These are phyloP conservation scores for Subacronicta megacephala DNA, from an alignment of 2,888 invertebrate species.

Conservation along the genomic window DNA sequence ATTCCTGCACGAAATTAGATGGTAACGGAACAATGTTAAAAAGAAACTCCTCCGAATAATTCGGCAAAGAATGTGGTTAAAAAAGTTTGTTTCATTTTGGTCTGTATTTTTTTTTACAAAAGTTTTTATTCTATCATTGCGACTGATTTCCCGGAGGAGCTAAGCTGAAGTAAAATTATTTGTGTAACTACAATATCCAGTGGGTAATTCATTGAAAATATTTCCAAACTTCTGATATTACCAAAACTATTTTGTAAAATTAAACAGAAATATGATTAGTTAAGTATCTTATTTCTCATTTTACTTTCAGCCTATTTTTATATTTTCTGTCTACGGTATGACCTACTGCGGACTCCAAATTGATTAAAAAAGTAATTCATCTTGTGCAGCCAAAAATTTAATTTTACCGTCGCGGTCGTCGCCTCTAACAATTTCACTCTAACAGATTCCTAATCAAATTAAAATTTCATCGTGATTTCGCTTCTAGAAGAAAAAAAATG, in stretches of 20 bases:
- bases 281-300: slow-evolving; percentile 9
- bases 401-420: slow-evolving; percentile 58
- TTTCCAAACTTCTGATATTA: too few species aligned
- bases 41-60: slow-evolving; percentile 20
- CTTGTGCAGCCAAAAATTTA: slow-evolving; percentile 36
- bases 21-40: slow-evolving; percentile 20
- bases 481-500: slow-evolving; percentile 54
- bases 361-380: slow-evolving; percentile 40
- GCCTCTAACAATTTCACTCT: slow-evolving; percentile 60
- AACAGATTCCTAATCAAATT: slow-evolving; percentile 73
- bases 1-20: slow-evolving; percentile 35
- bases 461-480: slow-evolving; percentile 70
- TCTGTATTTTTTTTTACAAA: slow-evolving; percentile 1
- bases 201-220: too few species aligned
- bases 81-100: slow-evolving; percentile 29
- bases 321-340: slow-evolving; percentile 17
- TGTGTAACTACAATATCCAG: too few species aligned
- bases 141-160: neutral
- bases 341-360: slow-evolving; percentile 21
- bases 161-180: neutral
- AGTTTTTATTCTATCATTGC: neutral
- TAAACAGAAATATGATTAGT: too few species aligned
- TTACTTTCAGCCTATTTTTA: slow-evolving; percentile 24
- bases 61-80: slow-evolving; percentile 20
- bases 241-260: too few species aligned